A percentile compares a stretch with the other conserved stretches of the same genome.
Conservation (phyloP, 2,888 invertebrate genomes). For the Pandemis heparana region DNA sequence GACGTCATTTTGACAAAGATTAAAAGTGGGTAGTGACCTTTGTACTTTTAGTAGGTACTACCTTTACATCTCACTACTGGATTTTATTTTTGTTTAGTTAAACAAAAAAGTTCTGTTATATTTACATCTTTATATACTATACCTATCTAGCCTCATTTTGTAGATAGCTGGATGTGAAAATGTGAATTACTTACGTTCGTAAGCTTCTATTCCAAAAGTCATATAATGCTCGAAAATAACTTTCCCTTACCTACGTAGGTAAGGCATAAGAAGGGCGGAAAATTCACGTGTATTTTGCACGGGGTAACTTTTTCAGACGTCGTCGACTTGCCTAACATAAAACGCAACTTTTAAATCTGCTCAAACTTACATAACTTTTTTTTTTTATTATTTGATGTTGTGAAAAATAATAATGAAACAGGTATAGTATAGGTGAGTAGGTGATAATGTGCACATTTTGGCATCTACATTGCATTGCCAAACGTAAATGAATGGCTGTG, state of each 20-base stretch:
- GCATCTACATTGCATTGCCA: constrained; percentile 68
- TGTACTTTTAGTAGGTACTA: not conserved
- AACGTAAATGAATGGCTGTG: constrained; percentile 82
- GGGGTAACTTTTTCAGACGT: not conserved
- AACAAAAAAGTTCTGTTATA: not conserved
- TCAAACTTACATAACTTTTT: constrained; percentile 1
- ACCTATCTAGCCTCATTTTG: no score
- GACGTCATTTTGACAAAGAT: constrained; percentile 1
- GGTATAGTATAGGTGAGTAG: constrained; percentile 30
- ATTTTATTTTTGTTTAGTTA: constrained; percentile 1
- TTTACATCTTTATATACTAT: not conserved
- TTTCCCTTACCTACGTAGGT: not conserved
- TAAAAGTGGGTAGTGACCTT: constrained; percentile 10
- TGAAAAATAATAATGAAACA: constrained; percentile 35
- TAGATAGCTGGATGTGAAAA: not conserved
- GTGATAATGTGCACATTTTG: constrained; percentile 41
- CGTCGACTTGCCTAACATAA: constrained; percentile 8
- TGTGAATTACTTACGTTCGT: not conserved
- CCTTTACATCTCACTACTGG: not conserved
- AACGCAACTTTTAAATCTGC: constrained; percentile 5
- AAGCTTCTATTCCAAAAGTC: not conserved
- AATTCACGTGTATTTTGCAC: not conserved
- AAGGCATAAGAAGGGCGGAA: not conserved
- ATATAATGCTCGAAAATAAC: not conserved
- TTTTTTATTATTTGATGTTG: constrained; percentile 25